Base-by-base conservation (phyloP, 2,797 vertebrate species). In the Simalia tracyae region DNA sequence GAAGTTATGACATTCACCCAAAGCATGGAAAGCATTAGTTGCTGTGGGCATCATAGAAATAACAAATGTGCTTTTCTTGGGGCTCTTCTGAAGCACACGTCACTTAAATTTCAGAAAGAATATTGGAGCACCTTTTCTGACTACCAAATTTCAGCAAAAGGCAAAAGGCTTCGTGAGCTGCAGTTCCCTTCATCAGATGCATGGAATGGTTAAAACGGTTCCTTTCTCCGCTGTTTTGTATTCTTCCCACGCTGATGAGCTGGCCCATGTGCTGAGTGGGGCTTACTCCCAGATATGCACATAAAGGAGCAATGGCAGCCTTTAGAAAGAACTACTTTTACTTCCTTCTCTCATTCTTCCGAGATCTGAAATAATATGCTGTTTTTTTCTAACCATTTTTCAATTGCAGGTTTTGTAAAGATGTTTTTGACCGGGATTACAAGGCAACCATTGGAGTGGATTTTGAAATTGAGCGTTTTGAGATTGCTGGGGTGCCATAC, bases 401-500 rank as follows among this genome's bases (percentile, higher is more conserved):
- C 89, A 5, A 84, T 93, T 92, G 4, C 95, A 99, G 98, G 95
- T 99, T 99, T 96, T 99, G 98, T 96, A 99, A 98, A 96, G 97
- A 98, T 72, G 95, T 94, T n/a, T 99, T 99, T 96, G 98, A 98
- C 93, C 97, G 98, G 60, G 97, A 99, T 95, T 99, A 99, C 95
- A 99, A 99, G 96, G 98, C 98, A 1, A 99, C 98, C 12, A 99
- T 99, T 0, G 99, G 98, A 19, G 99, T 99, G 11, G 98, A 99
- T 97, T 99, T 99, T 96, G 99, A 99, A 96, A 98, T 99, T 0
- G 98, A 99, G 96, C 97, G 98, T 87, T 99, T 99, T 96, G 98
- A 99, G 96, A 97, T 99, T 10, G 96, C 96, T 10, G 98, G 98
- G 84, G 90, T 98, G 11, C 98, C 98, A 0, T 98, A 98, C 95